Conservation (phyloP, 2,113 vertebrate genomes). For the Macquaria ambigua region DNA sequence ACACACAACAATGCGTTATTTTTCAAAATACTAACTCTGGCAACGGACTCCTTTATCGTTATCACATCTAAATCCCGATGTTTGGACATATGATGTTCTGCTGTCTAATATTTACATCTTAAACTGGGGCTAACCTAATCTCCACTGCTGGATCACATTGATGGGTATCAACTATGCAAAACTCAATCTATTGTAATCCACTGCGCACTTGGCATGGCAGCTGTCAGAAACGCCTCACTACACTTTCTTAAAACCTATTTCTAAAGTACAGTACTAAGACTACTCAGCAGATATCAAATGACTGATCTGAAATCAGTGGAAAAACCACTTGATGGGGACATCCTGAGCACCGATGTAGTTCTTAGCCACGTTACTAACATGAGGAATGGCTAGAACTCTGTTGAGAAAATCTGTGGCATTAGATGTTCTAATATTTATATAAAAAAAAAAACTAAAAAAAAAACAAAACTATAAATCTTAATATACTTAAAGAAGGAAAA, state of each 20-base stretch:
- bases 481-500: not conserved
- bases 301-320: not conserved
- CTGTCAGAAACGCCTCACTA: not conserved
- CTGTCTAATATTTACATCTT: not conserved
- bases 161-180: not conserved
- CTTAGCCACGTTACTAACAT: not conserved
- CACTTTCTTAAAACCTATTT: not conserved
- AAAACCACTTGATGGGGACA: not conserved
- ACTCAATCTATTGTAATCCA: not conserved
- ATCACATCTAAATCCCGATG: not conserved
- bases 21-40: not conserved
- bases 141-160: not conserved
- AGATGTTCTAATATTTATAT: not conserved
- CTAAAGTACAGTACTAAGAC: not conserved
- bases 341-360: not conserved
- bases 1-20: constrained; percentile 3
- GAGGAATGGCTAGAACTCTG: not conserved
- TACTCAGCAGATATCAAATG: not conserved
- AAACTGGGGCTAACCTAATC: not conserved
- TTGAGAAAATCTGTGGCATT: not conserved
- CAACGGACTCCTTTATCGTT: not conserved
- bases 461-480: no score
- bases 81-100: constrained; percentile 2
- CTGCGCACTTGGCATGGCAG: not conserved
- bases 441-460: not conserved